phyloP scores from a whole-genome alignment of 2,797 vertebrate species.

The Numenius phaeopus region DNA sequence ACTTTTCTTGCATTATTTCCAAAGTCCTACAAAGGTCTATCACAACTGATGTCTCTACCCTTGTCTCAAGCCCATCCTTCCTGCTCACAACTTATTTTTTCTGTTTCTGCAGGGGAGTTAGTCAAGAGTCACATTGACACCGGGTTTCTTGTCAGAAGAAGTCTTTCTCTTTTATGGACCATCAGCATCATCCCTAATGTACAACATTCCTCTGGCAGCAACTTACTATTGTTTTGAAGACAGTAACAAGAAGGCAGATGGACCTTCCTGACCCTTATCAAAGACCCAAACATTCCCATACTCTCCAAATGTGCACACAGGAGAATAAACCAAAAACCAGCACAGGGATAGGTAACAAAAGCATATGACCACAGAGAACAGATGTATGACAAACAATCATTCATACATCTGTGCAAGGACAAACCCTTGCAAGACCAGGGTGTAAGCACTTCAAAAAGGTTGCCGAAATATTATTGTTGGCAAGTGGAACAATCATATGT shows the following conservation, averaged over 20 bases:
- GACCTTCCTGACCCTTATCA: background rate
- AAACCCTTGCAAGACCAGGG: rapidly evolving
- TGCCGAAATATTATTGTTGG: background rate
- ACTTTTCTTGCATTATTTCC: background rate
- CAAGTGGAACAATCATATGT: background rate
- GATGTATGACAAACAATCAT: too few species aligned
- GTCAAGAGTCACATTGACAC: background rate
- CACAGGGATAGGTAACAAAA: background rate
- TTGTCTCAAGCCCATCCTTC: background rate
- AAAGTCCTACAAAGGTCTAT: background rate
- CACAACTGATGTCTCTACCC: rapidly evolving
- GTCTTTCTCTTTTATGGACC: background rate
- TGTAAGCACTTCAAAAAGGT: background rate
- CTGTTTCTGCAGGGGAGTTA: background rate
- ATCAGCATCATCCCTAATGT: background rate
- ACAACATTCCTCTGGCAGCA: background rate
- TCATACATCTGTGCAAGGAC: background rate
- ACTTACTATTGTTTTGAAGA: background rate
- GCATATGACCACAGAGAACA: background rate
- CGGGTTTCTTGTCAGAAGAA: background rate
- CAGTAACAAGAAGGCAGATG: background rate
- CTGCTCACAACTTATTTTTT: background rate
- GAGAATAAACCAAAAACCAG: background rate
- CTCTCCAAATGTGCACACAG: background rate
- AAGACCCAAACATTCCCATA: background rate